Base-by-base conservation (phyloP, 1,140 invertebrate genomes). In the Nilaparvata lugens region DNA sequence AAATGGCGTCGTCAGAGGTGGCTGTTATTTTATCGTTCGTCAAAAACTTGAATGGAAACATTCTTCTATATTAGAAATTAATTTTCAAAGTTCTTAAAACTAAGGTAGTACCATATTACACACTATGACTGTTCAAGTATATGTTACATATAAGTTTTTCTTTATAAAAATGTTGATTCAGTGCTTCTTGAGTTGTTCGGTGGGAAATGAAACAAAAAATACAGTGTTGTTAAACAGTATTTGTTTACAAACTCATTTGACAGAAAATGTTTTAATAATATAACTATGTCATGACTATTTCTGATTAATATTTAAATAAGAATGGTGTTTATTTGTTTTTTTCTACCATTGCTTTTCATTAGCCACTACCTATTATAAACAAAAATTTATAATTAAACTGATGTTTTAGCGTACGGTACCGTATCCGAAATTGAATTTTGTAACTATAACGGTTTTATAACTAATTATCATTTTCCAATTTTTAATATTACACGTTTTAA, bases 1-100 rank as follows among this genome's bases (percentile, higher is more conserved):
- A 70, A 70, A 70, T 70, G 68, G 68, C 68, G 68, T 68, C 68
- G 58, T 64, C 54, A 24, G 21, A 56, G 64, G 62, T 60, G 52
- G 62, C 24, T 51, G 25, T 64, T 58, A 56, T 48, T 57, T 52
- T 23, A 52, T 56, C 25, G 38, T 43, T 48, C 60, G 16, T 60
- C n/a, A 56, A 64, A 66, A 67, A 62, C 62, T 67, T 67, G 65
- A 68, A 64, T 68, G 60, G 21, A 60, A 45, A 35, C 21, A 54
- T 60, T 28, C 2, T 58, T 56, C 48, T 53, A 16, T 21, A 40
- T 52, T 38, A 52, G 25, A 24, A 16, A 51, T 38, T 42, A 57
- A 45, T 31, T 45, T 60, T 43, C n/a, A 21, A 3, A 55, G 54
- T 59, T 62, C 31, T 28, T 9, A 35, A 54, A 25, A 52, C 40